Evolutionary conservation across 2,888 invertebrate genomes (phyloP), one percentile per base, ranked within the genome.

Genomic region (Perdita meconis): DNA sequence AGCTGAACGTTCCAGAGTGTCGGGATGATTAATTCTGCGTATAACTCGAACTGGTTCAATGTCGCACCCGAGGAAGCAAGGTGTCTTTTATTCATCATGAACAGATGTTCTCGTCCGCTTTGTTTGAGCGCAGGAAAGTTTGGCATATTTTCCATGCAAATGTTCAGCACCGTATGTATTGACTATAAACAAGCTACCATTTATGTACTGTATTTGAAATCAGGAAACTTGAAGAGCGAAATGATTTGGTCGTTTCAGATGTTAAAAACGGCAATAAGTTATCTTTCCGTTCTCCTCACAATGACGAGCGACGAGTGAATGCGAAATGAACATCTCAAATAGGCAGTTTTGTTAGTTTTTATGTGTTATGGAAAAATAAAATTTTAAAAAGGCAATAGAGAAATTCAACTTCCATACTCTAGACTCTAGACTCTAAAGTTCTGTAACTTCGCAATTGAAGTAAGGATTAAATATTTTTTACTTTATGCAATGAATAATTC

Each of bases 101-200:
- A 63, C 12, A 81, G 85, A 60, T 77, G 84, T 1, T 65, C 72
- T 13, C 74, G 64, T 19, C 89, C 89, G 1, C 75, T 89, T 12
- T 61, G 79, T 36, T 67, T 89, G 10, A 87, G 86, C 0, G 90
- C 88, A 2, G 89, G 87, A 8, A 89, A 89, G 80, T 89, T 90
- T 59, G 64, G 79, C 26, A 70, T 47, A 0, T 86, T 90, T 50
- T 88, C 87, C 0, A 80, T 87, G 61, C 75, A 85, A 73, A 64
- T 86, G 36, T 90, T 87, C 44, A 82, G 81, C 13, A 78, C 65
- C 8, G 90, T 89, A 10, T 16, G 12, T 10, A 47, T 19, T 8
- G 10, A 47, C 3, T 2, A n/a, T 47, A 10, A 19, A 19, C 22
- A 19, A 19, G 19, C n/a, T n/a, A n/a, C n/a, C n/a, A n/a, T n/a